Conservation (phyloP, 2,888 invertebrate species). For the Eupithecia tripunctaria region DNA sequence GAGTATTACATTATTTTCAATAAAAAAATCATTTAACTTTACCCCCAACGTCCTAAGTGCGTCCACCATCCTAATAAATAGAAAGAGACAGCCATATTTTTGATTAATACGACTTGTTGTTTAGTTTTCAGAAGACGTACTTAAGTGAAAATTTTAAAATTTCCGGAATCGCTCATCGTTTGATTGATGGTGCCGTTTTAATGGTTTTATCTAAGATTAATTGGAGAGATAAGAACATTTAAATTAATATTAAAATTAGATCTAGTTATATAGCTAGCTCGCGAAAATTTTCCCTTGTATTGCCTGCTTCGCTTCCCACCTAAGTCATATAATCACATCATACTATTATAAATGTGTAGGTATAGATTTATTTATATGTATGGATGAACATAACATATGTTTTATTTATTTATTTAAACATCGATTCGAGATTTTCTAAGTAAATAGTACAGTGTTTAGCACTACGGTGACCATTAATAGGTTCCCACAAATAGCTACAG, state of each 20-base stretch:
- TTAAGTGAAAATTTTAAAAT: conserved; percentile 45
- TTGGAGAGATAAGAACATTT: conserved; percentile 14
- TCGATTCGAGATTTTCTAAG: too few relatives aligned
- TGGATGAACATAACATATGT: too few relatives aligned
- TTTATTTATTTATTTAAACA: too few relatives aligned
- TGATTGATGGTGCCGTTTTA: conserved; percentile 39
- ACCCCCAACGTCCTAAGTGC: conserved; percentile 12
- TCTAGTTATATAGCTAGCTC: too few relatives aligned
- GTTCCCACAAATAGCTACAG: too few relatives aligned
- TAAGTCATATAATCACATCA: background rate
- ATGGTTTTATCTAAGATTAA: conserved; percentile 16
- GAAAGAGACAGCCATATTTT: conserved; percentile 45
- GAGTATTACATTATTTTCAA: background rate
- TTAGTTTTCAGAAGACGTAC: conserved; percentile 39
- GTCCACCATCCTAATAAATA: conserved; percentile 42
- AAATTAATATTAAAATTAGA: background rate
- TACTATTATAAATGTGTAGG: too few relatives aligned
- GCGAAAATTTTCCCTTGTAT: background rate
- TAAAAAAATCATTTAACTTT: background rate
- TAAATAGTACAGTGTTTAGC: too few relatives aligned
- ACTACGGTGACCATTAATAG: too few relatives aligned
- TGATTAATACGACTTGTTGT: conserved; percentile 50
- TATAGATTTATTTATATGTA: too few relatives aligned
- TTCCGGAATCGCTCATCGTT: conserved; percentile 25
- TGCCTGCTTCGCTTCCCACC: background rate